phyloP scores from a whole-genome alignment of 2,888 invertebrate species.

The Aleiodes leptofemur region DNA sequence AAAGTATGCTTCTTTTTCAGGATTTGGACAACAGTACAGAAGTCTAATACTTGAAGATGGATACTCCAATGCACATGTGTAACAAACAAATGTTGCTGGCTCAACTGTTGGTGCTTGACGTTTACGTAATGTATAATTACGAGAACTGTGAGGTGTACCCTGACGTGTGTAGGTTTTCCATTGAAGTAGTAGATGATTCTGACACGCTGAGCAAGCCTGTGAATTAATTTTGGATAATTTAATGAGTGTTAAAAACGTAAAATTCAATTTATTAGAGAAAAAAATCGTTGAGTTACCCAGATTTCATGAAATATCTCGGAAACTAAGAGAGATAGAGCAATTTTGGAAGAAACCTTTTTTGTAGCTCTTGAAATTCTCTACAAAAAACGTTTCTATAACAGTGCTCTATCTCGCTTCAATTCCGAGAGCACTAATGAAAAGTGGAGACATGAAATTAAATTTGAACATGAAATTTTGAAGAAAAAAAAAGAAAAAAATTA shows the following conservation, averaged over 20 bases:
- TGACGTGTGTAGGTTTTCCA: slow-evolving; percentile 87
- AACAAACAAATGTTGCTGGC: slow-evolving; percentile 89
- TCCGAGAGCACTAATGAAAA: too few relatives aligned
- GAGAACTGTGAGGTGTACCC: slow-evolving; percentile 85
- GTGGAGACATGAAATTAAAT: too few relatives aligned
- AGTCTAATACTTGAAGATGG: slow-evolving; percentile 88
- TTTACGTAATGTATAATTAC: slow-evolving; percentile 88
- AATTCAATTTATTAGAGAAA: too few relatives aligned
- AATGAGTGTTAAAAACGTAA: not conserved
- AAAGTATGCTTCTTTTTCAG: slow-evolving; percentile 92
- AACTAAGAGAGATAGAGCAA: too few relatives aligned
- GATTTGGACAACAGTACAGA: slow-evolving; percentile 89
- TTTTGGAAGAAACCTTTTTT: too few relatives aligned
- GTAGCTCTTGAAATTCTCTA: too few relatives aligned
- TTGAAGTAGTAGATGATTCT: slow-evolving; percentile 90
- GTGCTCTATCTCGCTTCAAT: too few relatives aligned
- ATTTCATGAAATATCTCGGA: too few relatives aligned
- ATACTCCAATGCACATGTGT: slow-evolving; percentile 90
- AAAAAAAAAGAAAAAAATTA: too few relatives aligned
- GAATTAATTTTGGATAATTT: slow-evolving; percentile 62
- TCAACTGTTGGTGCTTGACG: slow-evolving; percentile 82
- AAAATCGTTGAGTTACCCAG: too few relatives aligned
- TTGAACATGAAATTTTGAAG: too few relatives aligned
- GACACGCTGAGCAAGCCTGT: slow-evolving; percentile 89
- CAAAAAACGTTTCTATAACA: too few relatives aligned